phyloP scores from a whole-genome alignment of 30 jellyfish, hydroid and myxozoan species.

The Clytia hemisphaerica region DNA sequence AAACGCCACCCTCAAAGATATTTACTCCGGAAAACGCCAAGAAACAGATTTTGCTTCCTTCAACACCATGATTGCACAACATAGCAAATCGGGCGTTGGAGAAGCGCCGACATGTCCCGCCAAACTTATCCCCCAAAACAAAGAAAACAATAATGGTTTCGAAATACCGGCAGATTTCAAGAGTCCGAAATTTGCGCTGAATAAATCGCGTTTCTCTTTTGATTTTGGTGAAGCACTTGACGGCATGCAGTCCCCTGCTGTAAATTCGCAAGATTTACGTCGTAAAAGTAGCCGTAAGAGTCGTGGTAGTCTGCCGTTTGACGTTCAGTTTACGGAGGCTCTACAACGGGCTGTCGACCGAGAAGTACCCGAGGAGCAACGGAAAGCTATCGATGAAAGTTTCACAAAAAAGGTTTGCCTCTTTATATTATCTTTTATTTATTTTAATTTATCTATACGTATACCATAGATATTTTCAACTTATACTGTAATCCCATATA shows the following conservation, averaged over 20 bases:
- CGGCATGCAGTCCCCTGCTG: slow-evolving; percentile 73
- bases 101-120: slow-evolving; percentile 4
- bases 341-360: slow-evolving; percentile 56
- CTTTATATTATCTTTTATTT: too few species aligned
- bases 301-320: slow-evolving; percentile 84
- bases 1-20: background rate
- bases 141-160: too few species aligned
- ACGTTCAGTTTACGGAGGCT: slow-evolving; percentile 61
- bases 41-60: slow-evolving; percentile 7
- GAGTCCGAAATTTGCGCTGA: slow-evolving; percentile 13
- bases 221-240: slow-evolving; percentile 68
- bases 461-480: too few species aligned
- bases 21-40: background rate
- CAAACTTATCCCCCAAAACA: background rate
- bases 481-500: too few species aligned
- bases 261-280: slow-evolving; percentile 34
- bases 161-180: too few species aligned
- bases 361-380: slow-evolving; percentile 17
- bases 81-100: background rate
- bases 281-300: slow-evolving; percentile 57
- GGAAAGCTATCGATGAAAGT: background rate
- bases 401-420: too few species aligned
- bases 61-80: slow-evolving; percentile 8
- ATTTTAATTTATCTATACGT: too few species aligned
- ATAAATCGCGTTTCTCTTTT: slow-evolving; percentile 59